Evolutionary conservation across 2,113 vertebrate species (phyloP).

Genomic region (Cyphomyrus plagiostoma): DNA sequence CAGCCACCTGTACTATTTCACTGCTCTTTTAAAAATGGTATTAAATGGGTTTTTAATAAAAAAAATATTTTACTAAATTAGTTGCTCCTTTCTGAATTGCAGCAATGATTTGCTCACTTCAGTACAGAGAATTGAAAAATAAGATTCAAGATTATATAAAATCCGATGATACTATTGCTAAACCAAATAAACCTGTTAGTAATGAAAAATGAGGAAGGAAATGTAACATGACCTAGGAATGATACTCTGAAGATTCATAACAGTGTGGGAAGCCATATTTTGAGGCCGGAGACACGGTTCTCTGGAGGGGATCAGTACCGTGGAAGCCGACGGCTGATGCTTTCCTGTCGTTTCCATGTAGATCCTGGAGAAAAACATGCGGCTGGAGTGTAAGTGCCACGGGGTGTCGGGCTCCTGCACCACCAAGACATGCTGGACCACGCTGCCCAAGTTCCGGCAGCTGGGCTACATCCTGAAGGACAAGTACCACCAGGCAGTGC

Average conservation of each 20-base stretch:
- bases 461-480: conserved; percentile 89
- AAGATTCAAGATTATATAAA: background rate
- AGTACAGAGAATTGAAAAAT: background rate
- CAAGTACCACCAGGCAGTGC: conserved; percentile 84
- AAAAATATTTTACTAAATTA: background rate
- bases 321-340: background rate
- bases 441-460: conserved; percentile 87
- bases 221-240: background rate
- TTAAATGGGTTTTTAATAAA: background rate
- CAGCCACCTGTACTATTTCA: conserved; percentile 28
- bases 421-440: conserved; percentile 94
- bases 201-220: background rate
- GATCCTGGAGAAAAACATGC: conserved; percentile 90
- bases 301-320: background rate
- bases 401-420: conserved; percentile 91
- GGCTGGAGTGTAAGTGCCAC: conserved; percentile 87
- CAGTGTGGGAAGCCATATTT: background rate
- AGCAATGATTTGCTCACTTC: background rate
- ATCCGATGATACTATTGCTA: background rate
- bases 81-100: background rate
- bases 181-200: background rate
- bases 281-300: background rate
- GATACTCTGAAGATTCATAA: background rate
- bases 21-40: background rate
- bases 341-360: conserved; percentile 37